These are phyloP conservation scores for Platysternon megacephalum DNA, from an alignment of 2,113 vertebrate species.

Conservation along the genomic window DNA sequence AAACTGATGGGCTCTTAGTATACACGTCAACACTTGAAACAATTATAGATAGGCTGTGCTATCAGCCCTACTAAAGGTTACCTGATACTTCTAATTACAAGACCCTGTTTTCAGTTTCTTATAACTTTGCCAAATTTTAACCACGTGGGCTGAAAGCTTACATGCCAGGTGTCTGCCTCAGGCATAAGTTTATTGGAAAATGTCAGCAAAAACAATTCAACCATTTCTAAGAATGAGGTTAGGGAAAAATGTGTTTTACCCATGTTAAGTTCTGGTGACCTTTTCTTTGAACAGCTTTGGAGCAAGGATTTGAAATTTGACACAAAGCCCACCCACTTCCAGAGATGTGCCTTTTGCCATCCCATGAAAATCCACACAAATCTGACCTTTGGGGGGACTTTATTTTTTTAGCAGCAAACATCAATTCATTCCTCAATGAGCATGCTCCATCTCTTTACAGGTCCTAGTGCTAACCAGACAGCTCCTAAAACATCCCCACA, in stretches of 20 bases:
- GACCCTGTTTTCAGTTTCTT: not conserved
- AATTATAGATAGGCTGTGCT: not conserved
- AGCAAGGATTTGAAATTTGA: not conserved
- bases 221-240: not conserved
- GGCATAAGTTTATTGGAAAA: not conserved
- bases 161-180: not conserved
- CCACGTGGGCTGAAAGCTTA: not conserved
- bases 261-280: not conserved
- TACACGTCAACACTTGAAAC: not conserved
- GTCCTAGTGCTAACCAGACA: too few species aligned
- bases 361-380: not conserved
- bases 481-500: not conserved
- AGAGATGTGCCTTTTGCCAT: not conserved
- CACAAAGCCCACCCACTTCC: not conserved
- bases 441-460: not conserved
- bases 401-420: not conserved
- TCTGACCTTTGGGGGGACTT: not conserved
- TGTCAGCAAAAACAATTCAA: not conserved
- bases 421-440: not conserved
- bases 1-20: not conserved
- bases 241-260: not conserved
- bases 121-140: not conserved
- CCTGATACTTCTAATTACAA: not conserved
- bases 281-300: not conserved
- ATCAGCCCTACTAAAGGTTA: too few species aligned